Percentiles rank a stretch among this genome's conserved stretches.
Evolutionary conservation across 64 coral and sea anemone genomes (phyloP).

Genomic region (Anthopleura sola): DNA sequence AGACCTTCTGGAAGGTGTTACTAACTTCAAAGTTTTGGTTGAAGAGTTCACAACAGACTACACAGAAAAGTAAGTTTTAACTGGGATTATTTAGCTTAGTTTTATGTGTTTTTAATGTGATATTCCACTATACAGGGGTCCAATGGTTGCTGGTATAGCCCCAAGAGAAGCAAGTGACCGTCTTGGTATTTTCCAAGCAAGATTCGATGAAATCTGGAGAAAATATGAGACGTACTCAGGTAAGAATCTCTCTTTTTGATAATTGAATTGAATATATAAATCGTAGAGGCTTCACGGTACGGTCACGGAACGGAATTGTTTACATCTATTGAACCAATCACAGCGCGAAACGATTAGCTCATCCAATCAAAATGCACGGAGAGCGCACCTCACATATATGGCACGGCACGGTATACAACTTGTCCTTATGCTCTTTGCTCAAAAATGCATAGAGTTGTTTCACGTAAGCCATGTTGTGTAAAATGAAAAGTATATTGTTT

Average conservation of each 20-base stretch:
- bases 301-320: too few species aligned
- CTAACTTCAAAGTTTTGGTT: constrained; percentile 77
- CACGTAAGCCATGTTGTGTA: too few species aligned
- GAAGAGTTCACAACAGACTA: constrained; percentile 78
- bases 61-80: constrained; percentile 84
- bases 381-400: too few species aligned
- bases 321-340: neutral
- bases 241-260: constrained; percentile 10
- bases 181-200: constrained; percentile 93
- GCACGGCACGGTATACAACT: too few species aligned
- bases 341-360: too few species aligned
- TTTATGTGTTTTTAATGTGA: neutral
- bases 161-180: constrained; percentile 96
- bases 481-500: too few species aligned
- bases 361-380: too few species aligned
- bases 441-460: too few species aligned
- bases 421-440: too few species aligned
- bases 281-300: too few species aligned
- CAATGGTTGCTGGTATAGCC: constrained; percentile 91
- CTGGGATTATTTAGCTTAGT: neutral
- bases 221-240: constrained; percentile 99
- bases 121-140: constrained; percentile 48
- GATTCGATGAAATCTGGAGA: constrained; percentile 98
- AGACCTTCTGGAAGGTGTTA: constrained; percentile 81
- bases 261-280: too few species aligned